A percentile compares a stretch with the other conserved stretches of the same genome.
Evolutionary conservation across 1,140 invertebrate species (phyloP).

Genomic region (Achroia grisella): DNA sequence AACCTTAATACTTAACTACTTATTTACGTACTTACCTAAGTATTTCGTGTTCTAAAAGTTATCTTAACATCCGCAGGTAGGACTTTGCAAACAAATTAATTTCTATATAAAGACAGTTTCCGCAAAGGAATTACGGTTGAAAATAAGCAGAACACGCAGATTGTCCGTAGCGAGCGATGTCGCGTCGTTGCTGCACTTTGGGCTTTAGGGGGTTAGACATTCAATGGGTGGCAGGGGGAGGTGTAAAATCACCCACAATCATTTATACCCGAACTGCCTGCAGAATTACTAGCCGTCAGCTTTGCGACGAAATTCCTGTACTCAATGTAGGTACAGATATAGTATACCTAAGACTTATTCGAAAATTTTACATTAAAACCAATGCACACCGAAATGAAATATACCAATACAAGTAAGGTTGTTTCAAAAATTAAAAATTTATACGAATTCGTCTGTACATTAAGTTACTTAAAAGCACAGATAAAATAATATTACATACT

Average conservation of each 20-base stretch:
- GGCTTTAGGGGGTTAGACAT: slow-evolving; percentile 42
- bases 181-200: slow-evolving; percentile 59
- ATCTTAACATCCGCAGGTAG: too few species aligned
- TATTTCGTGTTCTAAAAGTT: too few species aligned
- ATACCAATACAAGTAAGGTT: too few species aligned
- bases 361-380: too few species aligned
- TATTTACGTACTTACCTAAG: too few species aligned
- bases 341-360: too few species aligned
- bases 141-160: slow-evolving; percentile 72
- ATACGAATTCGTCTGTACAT: too few species aligned
- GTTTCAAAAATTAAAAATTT: too few species aligned
- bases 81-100: slow-evolving; percentile 22
- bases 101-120: slow-evolving; percentile 69
- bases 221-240: slow-evolving; percentile 34
- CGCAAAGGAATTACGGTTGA: slow-evolving; percentile 65
- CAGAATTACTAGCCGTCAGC: slow-evolving; percentile 64
- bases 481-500: too few species aligned
- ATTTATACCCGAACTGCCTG: slow-evolving; percentile 71
- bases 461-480: too few species aligned
- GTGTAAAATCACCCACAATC: slow-evolving; percentile 71
- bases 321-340: too few species aligned
- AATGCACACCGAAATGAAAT: neutral
- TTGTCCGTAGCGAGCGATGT: slow-evolving; percentile 60
- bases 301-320: slow-evolving; percentile 19
- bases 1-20: too few species aligned